phyloP scores from a whole-genome alignment of 1,140 invertebrate genomes.

The Archegozetes longisetosus region DNA sequence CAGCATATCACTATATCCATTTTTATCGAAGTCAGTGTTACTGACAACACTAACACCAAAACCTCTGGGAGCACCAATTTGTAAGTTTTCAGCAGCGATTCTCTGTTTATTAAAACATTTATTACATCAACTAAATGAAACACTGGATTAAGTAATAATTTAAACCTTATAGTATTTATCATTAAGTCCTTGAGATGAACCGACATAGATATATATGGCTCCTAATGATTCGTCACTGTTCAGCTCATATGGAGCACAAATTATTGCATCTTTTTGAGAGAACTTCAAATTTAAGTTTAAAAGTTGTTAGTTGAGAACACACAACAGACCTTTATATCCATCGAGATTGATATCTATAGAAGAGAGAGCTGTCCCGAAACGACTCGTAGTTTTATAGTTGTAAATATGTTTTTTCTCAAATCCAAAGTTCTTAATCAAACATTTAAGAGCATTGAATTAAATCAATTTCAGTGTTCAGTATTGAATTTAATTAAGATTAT shows the following conservation, averaged over 20 bases:
- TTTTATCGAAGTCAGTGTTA: slow-evolving; percentile 8
- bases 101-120: neutral
- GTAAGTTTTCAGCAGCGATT: neutral
- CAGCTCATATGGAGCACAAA: slow-evolving; percentile 38
- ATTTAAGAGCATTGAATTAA: neutral
- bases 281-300: neutral
- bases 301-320: neutral
- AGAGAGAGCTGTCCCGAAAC: slow-evolving; percentile 34
- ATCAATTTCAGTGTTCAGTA: neutral
- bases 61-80: neutral
- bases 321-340: slow-evolving; percentile 29
- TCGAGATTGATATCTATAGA: slow-evolving; percentile 34
- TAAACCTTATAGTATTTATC: slow-evolving; percentile 52
- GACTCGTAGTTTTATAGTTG: slow-evolving; percentile 18
- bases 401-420: slow-evolving; percentile 6
- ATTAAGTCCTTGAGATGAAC: slow-evolving; percentile 42
- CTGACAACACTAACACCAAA: slow-evolving; percentile 11
- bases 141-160: neutral
- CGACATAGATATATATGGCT: slow-evolving; percentile 37
- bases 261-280: slow-evolving; percentile 28
- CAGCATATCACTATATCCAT: slow-evolving; percentile 13
- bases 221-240: slow-evolving; percentile 25
- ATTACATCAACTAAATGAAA: slow-evolving; percentile 12
- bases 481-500: slow-evolving; percentile 7
- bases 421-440: neutral